Percentiles rank a stretch among this genome's conserved stretches.
Conservation (phyloP, 53 echinoderm and acorn worm species). For the Stichopus horrens region DNA sequence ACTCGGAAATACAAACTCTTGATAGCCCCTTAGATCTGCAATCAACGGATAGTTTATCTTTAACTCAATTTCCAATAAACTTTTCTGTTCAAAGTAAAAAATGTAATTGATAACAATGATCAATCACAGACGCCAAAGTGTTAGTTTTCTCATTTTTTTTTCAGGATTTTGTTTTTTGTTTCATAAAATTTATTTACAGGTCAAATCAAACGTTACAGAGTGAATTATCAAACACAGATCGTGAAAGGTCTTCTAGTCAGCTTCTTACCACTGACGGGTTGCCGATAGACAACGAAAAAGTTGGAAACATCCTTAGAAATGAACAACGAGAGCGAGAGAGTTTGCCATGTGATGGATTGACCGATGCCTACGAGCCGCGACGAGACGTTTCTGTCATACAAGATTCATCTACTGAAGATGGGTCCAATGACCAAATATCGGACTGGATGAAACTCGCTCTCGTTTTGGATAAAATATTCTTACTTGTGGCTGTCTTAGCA, state of each 20-base stretch:
- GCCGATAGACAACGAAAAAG: neutral
- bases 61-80: slow-evolving; percentile 1
- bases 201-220: neutral
- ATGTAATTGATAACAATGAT: neutral
- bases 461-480: slow-evolving; percentile 13
- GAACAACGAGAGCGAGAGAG: neutral
- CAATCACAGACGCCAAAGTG: neutral
- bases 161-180: too few species aligned
- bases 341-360: neutral
- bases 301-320: neutral
- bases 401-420: neutral
- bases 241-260: neutral
- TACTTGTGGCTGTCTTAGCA: neutral
- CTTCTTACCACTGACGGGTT: neutral
- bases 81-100: too few species aligned
- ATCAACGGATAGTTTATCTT: neutral
- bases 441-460: slow-evolving; percentile 12
- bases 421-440: neutral
- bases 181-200: neutral
- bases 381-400: neutral
- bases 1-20: neutral
- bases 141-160: too few species aligned
- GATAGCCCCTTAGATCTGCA: neutral
- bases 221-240: neutral
- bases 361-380: neutral